Base-by-base conservation (phyloP, 2,888 invertebrate species). In the Platypus cylindrus region DNA sequence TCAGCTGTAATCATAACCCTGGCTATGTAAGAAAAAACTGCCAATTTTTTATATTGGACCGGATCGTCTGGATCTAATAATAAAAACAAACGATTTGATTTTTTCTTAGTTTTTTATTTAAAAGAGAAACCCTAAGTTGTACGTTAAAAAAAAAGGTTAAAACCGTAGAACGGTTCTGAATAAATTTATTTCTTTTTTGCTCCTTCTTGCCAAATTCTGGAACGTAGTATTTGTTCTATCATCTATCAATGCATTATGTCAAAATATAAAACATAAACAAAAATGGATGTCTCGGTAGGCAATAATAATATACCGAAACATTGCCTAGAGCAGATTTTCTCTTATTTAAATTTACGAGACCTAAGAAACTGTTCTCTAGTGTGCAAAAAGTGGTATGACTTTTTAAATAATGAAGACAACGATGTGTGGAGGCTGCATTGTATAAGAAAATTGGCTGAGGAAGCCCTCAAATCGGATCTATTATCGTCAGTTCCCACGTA, bases 371-470 rank as follows among this genome's bases (percentile, higher is more conserved):
- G 93, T 68, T 78, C 87, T 42, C 65, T 90, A 48, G 93, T 91
- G 34, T 97, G 95, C 65, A 86, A 86, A 62, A 80, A 76, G 54
- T 97, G 95, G 95, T 82, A 84, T 58, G 74, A 73, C 58, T 82
- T 86, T 59, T 67, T 97, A 37, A 81, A 77, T 58, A 87, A 93
- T 56, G 93, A 93, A 65, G 90, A 90, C 63, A 89, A 84, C 63
- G 91, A 94, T 52, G 85, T 94, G 41, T 97, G 97, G 97, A 72
- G 90, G 55, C 68, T 79, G 58, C 86, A 90, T 53, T 91, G 93
- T 63, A 68, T 83, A 44, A 73, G 81, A 54, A 83, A 79, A 63
- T 66, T 98, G 47, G 80, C 91, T 1, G 85, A 86, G 60, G 90
- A 78, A 53, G 78, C 79, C 3, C 67, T 94, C 45, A 90, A 89